These are phyloP conservation scores for Heliconius melpomene DNA, from an alignment of 1,140 invertebrate genomes.

Conservation along the genomic window DNA sequence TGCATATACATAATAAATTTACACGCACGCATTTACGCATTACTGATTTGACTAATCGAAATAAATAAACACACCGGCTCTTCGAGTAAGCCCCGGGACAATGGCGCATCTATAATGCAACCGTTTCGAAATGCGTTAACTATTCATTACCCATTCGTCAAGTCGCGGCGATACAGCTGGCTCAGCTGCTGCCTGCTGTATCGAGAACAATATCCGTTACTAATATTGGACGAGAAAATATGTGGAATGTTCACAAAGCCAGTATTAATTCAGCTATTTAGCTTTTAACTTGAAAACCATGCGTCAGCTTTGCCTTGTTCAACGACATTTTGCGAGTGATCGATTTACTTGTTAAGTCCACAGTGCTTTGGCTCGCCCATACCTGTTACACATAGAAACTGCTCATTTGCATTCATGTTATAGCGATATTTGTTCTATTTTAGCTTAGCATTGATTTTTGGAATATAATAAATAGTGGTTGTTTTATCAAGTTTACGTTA, in stretches of 20 bases:
- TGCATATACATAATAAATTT: too few species aligned
- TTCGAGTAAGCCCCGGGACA: slow-evolving; percentile 25
- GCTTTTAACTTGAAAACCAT: slow-evolving; percentile 41
- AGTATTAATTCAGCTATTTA: slow-evolving; percentile 42
- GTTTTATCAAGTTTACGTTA: too few species aligned
- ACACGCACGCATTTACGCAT: too few species aligned
- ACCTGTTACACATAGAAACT: neutral
- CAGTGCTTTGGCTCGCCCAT: slow-evolving; percentile 6
- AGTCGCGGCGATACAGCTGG: slow-evolving; percentile 36
- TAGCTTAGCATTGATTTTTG: neutral
- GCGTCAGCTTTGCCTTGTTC: slow-evolving; percentile 32
- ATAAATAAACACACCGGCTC: neutral
- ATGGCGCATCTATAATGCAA: slow-evolving; percentile 37
- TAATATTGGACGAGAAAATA: slow-evolving; percentile 35
- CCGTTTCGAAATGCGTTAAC: slow-evolving; percentile 35
- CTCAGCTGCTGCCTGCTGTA: slow-evolving; percentile 38
- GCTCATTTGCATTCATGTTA: neutral
- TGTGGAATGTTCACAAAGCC: slow-evolving; percentile 39
- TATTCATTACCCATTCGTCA: slow-evolving; percentile 43
- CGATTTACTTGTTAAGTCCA: slow-evolving; percentile 16
- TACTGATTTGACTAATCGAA: slow-evolving; percentile 15
- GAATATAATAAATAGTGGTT: neutral
- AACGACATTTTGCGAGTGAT: slow-evolving; percentile 25
- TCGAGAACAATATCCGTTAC: slow-evolving; percentile 39
- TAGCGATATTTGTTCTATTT: neutral